A percentile compares a stretch with the other conserved stretches of the same genome.
phyloP scores from a whole-genome alignment of 1,140 invertebrate genomes.

The Monomorium pharaonis region DNA sequence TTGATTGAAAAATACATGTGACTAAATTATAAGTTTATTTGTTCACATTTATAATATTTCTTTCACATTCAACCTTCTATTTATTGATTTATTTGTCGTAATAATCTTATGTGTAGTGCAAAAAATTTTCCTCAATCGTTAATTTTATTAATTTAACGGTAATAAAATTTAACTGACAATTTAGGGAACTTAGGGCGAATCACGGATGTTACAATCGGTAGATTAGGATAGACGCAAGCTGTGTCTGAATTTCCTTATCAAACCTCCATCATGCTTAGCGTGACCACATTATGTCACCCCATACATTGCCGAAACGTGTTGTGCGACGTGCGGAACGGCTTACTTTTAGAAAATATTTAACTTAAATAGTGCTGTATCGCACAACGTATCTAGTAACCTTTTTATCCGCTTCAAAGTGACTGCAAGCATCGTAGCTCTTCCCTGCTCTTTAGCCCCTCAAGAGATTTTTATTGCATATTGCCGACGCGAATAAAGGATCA shows the following conservation, averaged over 20 bases:
- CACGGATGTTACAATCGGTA: slow-evolving; percentile 30
- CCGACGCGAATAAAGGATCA: background rate
- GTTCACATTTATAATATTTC: background rate
- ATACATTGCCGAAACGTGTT: slow-evolving; percentile 31
- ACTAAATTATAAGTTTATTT: background rate
- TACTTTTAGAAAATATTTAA: slow-evolving; percentile 26
- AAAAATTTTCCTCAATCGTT: background rate
- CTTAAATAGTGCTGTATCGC: slow-evolving; percentile 8
- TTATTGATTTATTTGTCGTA: slow-evolving; percentile 3
- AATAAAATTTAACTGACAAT: background rate
- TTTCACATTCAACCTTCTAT: background rate
- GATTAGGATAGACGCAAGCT: slow-evolving; percentile 41
- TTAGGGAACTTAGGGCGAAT: background rate
- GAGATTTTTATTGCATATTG: background rate
- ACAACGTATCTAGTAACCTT: background rate
- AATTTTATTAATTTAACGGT: background rate
- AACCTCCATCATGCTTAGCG: slow-evolving; percentile 2
- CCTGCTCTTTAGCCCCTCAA: background rate
- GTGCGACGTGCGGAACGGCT: background rate
- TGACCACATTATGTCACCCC: background rate
- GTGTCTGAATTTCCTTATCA: slow-evolving; percentile 37
- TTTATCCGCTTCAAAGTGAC: background rate
- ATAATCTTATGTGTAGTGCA: background rate
- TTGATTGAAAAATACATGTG: background rate
- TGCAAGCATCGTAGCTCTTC: background rate